Evolutionary conservation across 35 echinoderm and acorn worm genomes (phyloP).

Genomic region (Apostichopus japonicus): DNA sequence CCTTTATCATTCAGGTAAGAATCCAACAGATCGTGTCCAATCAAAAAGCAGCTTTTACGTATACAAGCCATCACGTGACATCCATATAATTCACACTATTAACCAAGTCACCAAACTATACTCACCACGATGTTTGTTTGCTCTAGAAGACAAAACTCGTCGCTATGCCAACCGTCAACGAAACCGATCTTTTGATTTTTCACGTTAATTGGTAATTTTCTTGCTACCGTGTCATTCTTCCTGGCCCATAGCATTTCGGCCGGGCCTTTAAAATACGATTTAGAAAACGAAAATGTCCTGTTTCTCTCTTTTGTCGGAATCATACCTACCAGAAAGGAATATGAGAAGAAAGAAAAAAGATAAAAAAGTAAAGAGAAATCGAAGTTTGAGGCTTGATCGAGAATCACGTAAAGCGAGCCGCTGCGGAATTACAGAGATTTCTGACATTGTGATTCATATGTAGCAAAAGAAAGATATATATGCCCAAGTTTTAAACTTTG

Average conservation of each 20-base stretch:
- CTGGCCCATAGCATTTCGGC: conserved; percentile 10
- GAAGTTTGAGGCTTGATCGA: background rate
- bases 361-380: too few relatives aligned
- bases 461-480: too few relatives aligned
- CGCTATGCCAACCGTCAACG: conserved; percentile 45
- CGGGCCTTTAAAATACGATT: conserved; percentile 28
- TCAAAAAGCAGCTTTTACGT: too few relatives aligned
- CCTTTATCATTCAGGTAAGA: too few relatives aligned
- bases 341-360: too few relatives aligned
- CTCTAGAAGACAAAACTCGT: conserved; percentile 32
- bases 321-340: conserved; percentile 6
- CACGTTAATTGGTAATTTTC: background rate
- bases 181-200: background rate
- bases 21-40: too few relatives aligned
- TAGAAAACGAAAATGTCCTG: conserved; percentile 45
- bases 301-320: conserved; percentile 35
- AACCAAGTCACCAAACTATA: background rate
- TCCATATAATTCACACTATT: too few relatives aligned
- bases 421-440: too few relatives aligned
- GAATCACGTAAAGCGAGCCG: too few relatives aligned
- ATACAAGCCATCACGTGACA: too few relatives aligned
- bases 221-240: background rate
- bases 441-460: too few relatives aligned
- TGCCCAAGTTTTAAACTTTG: too few relatives aligned
- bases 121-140: background rate